phyloP scores from a whole-genome alignment of 2,113 vertebrate genomes.

The Tupaia chinensis region DNA sequence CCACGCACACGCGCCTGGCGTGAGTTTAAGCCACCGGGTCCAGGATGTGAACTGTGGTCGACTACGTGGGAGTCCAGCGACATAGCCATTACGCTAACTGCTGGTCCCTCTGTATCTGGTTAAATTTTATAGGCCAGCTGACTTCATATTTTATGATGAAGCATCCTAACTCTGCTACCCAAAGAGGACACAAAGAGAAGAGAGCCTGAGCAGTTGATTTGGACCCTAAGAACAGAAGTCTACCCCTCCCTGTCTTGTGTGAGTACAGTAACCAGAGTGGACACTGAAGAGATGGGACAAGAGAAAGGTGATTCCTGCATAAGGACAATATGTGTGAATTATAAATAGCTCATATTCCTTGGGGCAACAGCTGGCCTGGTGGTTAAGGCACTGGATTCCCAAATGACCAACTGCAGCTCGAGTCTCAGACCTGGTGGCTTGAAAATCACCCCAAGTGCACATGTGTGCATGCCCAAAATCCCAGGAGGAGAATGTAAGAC shows the following conservation, averaged over 20 bases:
- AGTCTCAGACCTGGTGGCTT: no score
- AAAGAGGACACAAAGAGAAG: background rate
- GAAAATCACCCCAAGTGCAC: no score
- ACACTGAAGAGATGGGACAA: background rate
- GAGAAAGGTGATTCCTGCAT: background rate
- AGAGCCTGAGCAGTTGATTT: accelerated
- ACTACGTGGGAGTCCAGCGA: no score
- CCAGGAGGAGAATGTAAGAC: no score
- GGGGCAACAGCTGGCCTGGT: no score
- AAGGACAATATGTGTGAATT: background rate
- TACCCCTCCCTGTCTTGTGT: accelerated
- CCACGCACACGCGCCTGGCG: no score
- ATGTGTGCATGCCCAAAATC: no score
- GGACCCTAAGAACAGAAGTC: background rate
- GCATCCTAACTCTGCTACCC: background rate
- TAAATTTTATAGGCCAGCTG: background rate
- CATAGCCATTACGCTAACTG: no score
- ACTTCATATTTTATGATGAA: background rate
- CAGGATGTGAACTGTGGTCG: no score
- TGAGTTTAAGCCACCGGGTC: no score
- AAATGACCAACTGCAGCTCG: no score
- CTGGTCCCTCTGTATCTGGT: background rate
- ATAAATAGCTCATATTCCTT: background rate
- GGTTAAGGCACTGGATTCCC: no score
- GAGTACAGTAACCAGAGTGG: background rate